A percentile compares a stretch with the other conserved stretches of the same genome.
Conservation (phyloP, 2,113 vertebrate genomes). For the Mola mola region DNA sequence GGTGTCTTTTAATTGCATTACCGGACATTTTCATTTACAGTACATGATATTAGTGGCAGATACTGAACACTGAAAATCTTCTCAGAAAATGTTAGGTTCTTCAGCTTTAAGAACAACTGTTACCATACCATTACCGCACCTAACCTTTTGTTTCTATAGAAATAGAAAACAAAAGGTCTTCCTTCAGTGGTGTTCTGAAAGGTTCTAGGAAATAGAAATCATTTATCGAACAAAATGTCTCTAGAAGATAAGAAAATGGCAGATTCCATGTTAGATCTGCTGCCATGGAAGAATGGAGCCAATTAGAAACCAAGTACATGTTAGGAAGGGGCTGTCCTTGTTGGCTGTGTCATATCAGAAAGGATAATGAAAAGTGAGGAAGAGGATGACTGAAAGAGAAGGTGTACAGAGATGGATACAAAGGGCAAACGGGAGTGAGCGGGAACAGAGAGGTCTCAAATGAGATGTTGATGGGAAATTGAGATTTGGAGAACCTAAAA, state of each 20-base stretch:
- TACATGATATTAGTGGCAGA: too few relatives aligned
- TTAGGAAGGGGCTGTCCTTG: constrained; percentile 40
- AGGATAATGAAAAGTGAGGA: constrained; percentile 45
- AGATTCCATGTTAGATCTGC: constrained; percentile 55
- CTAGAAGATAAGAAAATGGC: constrained; percentile 51
- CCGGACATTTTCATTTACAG: too few relatives aligned
- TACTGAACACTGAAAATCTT: too few relatives aligned
- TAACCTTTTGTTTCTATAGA: too few relatives aligned
- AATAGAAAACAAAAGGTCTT: constrained; percentile 50
- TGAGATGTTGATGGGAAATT: constrained; percentile 63
- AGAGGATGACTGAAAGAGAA: constrained; percentile 33
- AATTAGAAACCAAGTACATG: constrained; percentile 72
- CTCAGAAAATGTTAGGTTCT: too few relatives aligned
- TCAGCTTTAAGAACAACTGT: too few relatives aligned
- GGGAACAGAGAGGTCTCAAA: constrained; percentile 30
- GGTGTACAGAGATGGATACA: constrained; percentile 50
- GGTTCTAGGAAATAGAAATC: constrained; percentile 30
- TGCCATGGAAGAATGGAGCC: constrained; percentile 40
- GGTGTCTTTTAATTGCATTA: too few relatives aligned
- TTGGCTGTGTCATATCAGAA: constrained; percentile 45
- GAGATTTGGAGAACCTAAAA: constrained; percentile 52
- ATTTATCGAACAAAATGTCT: constrained; percentile 47
- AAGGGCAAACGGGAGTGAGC: constrained; percentile 38
- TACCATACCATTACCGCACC: too few relatives aligned
- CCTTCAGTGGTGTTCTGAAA: constrained; percentile 22